Evolutionary conservation across 2,797 vertebrate genomes (phyloP).

Genomic region (Vultur gryphus): DNA sequence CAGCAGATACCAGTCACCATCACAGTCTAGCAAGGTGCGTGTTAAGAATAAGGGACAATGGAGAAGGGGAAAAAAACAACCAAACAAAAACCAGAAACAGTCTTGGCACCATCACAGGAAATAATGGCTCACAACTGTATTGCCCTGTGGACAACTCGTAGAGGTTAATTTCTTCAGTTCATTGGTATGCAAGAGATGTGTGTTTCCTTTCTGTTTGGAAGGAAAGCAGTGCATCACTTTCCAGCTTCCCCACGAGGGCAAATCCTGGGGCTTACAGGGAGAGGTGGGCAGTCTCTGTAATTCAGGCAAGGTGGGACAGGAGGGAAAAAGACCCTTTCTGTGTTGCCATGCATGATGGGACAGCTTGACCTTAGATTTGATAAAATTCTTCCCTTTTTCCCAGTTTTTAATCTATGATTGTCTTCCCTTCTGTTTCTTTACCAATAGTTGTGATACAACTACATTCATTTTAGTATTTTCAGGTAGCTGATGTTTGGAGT

Average conservation of each 20-base stretch:
- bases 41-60: background rate
- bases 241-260: rapidly evolving
- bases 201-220: background rate
- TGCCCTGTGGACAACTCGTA: background rate
- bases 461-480: background rate
- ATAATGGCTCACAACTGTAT: background rate
- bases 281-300: background rate
- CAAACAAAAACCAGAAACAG: background rate
- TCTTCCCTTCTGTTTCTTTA: background rate
- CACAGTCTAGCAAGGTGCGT: too few species aligned
- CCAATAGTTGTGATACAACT: background rate
- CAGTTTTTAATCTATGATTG: background rate
- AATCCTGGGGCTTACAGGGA: background rate
- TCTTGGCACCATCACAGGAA: background rate
- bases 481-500: background rate
- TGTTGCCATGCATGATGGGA: rapidly evolving
- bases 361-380: background rate
- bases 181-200: background rate
- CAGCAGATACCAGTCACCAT: background rate
- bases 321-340: background rate
- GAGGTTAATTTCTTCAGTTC: background rate
- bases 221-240: background rate
- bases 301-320: background rate
- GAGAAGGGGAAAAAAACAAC: too few species aligned
- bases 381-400: background rate